phyloP scores from a whole-genome alignment of 2,888 invertebrate species.

The Trypoxylon attenuatum region DNA sequence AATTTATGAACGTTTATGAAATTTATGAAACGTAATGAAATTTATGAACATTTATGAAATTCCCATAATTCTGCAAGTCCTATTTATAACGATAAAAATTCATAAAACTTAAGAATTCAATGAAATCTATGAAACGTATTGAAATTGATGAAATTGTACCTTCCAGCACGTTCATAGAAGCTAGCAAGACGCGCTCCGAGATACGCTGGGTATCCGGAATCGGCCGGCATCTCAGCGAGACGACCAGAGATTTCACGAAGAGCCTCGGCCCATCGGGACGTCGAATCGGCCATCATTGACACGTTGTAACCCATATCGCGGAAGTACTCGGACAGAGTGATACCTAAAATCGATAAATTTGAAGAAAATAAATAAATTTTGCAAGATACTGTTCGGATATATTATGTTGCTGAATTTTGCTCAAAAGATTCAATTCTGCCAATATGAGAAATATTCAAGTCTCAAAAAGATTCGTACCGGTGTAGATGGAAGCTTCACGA shows the following conservation, averaged over 20 bases:
- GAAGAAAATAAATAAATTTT: background rate
- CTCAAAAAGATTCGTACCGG: slow-evolving; percentile 82
- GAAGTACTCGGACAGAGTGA: slow-evolving; percentile 99
- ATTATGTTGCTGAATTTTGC: background rate
- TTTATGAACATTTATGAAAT: too few species aligned
- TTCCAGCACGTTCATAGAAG: slow-evolving; percentile 99
- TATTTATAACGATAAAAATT: too few species aligned
- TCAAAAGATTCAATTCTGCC: too few species aligned
- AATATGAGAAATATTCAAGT: too few species aligned
- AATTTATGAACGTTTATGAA: too few species aligned
- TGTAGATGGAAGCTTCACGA: slow-evolving; percentile 99
- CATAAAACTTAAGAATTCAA: too few species aligned
- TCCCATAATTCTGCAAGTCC: too few species aligned
- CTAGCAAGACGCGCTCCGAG: slow-evolving; percentile 98
- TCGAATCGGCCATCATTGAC: slow-evolving; percentile 99
- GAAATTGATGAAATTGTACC: slow-evolving; percentile 45
- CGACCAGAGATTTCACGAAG: slow-evolving; percentile 99
- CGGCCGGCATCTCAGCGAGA: slow-evolving; percentile 99
- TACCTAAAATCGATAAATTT: slow-evolving; percentile 79
- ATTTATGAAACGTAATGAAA: too few species aligned
- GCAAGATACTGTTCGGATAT: background rate
- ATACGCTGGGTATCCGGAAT: slow-evolving; percentile 99
- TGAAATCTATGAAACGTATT: too few species aligned
- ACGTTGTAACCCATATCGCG: slow-evolving; percentile 99
- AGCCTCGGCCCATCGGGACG: slow-evolving; percentile 99